Evolutionary conservation across 2,113 vertebrate genomes (phyloP).

Genomic region (Epinephelus moara): DNA sequence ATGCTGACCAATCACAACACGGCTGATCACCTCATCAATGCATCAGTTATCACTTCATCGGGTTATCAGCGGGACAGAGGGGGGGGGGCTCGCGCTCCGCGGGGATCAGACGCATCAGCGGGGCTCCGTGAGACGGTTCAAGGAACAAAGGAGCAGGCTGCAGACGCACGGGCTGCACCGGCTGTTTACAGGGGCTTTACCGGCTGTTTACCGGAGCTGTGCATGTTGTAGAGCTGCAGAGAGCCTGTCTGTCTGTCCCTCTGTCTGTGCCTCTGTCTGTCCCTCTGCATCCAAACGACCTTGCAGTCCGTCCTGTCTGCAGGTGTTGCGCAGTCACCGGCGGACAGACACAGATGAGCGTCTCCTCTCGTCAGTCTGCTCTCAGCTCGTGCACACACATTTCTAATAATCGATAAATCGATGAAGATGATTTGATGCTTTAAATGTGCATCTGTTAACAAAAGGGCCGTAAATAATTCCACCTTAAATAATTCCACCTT

Average conservation of each 20-base stretch:
- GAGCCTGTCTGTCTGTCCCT: not conserved
- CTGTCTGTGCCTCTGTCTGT: not conserved
- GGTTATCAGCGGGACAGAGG: not conserved
- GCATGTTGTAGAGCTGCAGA: not conserved
- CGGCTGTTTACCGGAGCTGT: not conserved
- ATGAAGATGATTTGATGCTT: too few species aligned
- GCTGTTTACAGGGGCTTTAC: not conserved
- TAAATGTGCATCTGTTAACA: too few species aligned
- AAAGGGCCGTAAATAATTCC: too few species aligned
- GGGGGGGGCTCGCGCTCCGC: not conserved
- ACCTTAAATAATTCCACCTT: not conserved
- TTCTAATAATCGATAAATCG: too few species aligned
- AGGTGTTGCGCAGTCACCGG: conserved; percentile 57
- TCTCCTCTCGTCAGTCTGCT: too few species aligned
- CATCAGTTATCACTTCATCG: not conserved
- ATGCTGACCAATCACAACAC: not conserved
- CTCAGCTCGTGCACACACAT: too few species aligned
- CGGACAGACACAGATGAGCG: not conserved
- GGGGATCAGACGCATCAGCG: too few species aligned
- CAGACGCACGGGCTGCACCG: not conserved
- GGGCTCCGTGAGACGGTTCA: not conserved
- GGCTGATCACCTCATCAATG: not conserved
- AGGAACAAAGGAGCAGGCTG: conserved; percentile 37
- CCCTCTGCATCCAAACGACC: conserved; percentile 29
- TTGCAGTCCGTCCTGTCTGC: conserved; percentile 50